Percentiles rank a stretch among this genome's conserved stretches.
phyloP scores from a whole-genome alignment of 1,140 invertebrate species.

The Drosophila saltans region DNA sequence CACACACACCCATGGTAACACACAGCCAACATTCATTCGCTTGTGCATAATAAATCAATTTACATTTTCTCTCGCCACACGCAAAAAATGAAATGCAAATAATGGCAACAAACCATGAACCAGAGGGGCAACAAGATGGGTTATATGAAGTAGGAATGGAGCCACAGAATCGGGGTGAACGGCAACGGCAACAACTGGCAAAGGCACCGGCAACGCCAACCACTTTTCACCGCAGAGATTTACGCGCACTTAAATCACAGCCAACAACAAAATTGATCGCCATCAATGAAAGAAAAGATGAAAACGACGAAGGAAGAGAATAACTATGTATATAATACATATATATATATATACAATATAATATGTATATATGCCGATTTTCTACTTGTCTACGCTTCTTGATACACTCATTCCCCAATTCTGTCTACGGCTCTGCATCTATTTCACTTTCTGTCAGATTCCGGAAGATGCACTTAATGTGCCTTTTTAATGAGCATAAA shows the following conservation, averaged over 20 bases:
- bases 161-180: constrained; percentile 9
- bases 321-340: not conserved
- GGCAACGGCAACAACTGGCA: not conserved
- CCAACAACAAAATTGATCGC: constrained; percentile 69
- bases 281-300: constrained; percentile 44
- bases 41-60: constrained; percentile 77
- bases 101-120: constrained; percentile 65
- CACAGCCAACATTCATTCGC: constrained; percentile 60
- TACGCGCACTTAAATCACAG: constrained; percentile 74
- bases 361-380: constrained; percentile 1
- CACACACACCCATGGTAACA: constrained; percentile 21
- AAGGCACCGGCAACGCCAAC: not conserved
- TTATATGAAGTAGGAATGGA: constrained; percentile 15
- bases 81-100: constrained; percentile 74
- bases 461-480: constrained; percentile 53
- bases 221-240: constrained; percentile 73
- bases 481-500: constrained; percentile 64
- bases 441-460: constrained; percentile 41
- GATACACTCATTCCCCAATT: not conserved
- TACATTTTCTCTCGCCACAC: constrained; percentile 73
- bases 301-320: not conserved
- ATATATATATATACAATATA: not conserved
- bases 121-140: constrained; percentile 24
- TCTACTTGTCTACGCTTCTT: not conserved
- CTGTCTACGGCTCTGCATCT: constrained; percentile 7